Conservation (phyloP, 2,888 invertebrate genomes). For the Junonia oenone region DNA sequence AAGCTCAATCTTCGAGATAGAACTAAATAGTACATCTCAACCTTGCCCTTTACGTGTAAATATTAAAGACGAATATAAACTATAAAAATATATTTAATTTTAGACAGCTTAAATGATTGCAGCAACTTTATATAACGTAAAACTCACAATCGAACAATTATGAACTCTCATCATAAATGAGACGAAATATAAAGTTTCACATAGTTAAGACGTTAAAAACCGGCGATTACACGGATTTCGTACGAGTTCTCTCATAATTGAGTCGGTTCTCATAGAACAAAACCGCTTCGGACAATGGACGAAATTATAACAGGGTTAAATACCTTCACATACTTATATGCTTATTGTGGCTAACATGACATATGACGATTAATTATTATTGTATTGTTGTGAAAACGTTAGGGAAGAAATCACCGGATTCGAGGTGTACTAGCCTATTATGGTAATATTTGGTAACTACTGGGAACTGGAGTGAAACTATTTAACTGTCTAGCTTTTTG, state of each 20-base stretch:
- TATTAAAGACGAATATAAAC: background rate
- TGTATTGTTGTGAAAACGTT: slow-evolving; percentile 41
- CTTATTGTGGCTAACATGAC: slow-evolving; percentile 66
- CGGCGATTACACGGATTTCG: slow-evolving; percentile 74
- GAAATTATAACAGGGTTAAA: slow-evolving; percentile 73
- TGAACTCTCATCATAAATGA: slow-evolving; percentile 57
- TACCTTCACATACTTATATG: slow-evolving; percentile 74
- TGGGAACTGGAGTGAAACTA: slow-evolving; percentile 33
- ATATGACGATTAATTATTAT: slow-evolving; percentile 68
- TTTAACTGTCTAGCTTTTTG: slow-evolving; percentile 12
- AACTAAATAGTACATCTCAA: slow-evolving; percentile 4
- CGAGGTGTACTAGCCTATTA: slow-evolving; percentile 9
- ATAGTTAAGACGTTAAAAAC: slow-evolving; percentile 76
- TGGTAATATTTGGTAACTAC: slow-evolving; percentile 25
- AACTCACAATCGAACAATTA: slow-evolving; percentile 45
- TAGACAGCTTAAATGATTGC: background rate
- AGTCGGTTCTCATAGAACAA: slow-evolving; percentile 76
- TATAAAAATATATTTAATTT: slow-evolving; percentile 7
- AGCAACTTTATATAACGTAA: slow-evolving; percentile 34
- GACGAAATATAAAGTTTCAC: slow-evolving; percentile 67
- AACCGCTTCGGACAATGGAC: slow-evolving; percentile 72
- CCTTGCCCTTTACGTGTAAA: background rate
- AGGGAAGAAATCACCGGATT: slow-evolving; percentile 22
- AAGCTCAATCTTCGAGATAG: slow-evolving; percentile 7
- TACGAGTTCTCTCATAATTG: slow-evolving; percentile 65